These are phyloP conservation scores for Cyanoramphus novaezelandiae DNA, from an alignment of 2,113 vertebrate genomes.

Conservation along the genomic window DNA sequence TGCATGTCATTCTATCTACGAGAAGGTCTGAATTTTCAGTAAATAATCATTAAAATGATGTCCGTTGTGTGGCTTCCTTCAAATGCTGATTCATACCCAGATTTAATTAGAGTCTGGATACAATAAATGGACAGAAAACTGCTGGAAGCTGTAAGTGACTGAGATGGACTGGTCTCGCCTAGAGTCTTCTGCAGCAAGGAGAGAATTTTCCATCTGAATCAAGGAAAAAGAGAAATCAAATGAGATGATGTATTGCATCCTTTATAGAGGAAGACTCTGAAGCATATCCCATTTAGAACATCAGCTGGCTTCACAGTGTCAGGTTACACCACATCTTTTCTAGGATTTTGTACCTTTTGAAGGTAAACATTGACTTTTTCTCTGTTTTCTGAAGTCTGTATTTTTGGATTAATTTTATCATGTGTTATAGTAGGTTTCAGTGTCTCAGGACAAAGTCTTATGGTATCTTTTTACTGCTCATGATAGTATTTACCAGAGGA, in stretches of 20 bases:
- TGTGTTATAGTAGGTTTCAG: background rate
- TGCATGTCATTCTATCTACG: background rate
- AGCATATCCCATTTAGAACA: background rate
- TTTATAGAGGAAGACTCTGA: background rate
- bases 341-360: background rate
- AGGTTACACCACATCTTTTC: background rate
- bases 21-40: background rate
- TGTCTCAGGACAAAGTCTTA: background rate
- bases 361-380: background rate
- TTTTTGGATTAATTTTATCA: background rate
- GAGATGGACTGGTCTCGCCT: background rate
- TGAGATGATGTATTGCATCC: background rate
- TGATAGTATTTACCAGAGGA: background rate
- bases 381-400: rapidly evolving
- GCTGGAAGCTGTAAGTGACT: background rate
- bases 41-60: background rate
- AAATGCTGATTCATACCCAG: background rate
- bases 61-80: background rate
- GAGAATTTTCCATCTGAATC: background rate
- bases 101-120: background rate
- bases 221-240: background rate
- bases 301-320: background rate
- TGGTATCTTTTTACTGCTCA: background rate
- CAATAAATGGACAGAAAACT: background rate
- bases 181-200: background rate